Percentiles rank a stretch among this genome's conserved stretches.
phyloP scores from a whole-genome alignment of 2,888 invertebrate species.

The Leucophora obtusa region DNA sequence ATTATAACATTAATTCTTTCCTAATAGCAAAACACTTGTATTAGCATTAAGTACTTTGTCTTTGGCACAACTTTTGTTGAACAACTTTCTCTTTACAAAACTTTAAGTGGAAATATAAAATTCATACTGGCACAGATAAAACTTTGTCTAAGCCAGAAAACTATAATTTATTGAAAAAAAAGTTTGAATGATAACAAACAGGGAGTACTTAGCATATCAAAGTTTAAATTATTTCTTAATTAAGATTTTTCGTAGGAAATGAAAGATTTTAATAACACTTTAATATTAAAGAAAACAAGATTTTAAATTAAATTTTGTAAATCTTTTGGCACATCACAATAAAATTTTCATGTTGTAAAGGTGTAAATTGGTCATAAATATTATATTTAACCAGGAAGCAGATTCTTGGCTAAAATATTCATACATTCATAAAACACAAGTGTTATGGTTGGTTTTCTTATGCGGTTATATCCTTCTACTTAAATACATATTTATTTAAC shows the following conservation, averaged over 20 bases:
- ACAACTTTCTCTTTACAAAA: not conserved
- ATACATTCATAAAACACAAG: not conserved
- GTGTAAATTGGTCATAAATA: not conserved
- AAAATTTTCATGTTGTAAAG: not conserved
- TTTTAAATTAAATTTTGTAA: not conserved
- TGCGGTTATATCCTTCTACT: not conserved
- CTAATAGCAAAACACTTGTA: not conserved
- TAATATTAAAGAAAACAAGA: not conserved
- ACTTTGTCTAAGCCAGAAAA: not conserved
- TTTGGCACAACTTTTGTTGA: not conserved
- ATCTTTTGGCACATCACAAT: not conserved
- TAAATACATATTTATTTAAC: conserved; percentile 15
- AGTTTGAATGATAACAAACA: not conserved
- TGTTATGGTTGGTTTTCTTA: not conserved
- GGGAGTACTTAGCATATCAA: not conserved
- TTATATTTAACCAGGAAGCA: not conserved
- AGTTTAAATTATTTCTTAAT: not conserved
- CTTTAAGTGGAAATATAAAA: not conserved
- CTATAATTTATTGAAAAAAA: not conserved
- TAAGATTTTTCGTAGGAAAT: not conserved
- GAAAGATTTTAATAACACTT: not conserved
- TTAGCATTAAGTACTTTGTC: not conserved
- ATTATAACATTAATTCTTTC: not conserved
- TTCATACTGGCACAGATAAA: not conserved
- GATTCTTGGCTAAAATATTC: not conserved